phyloP scores from a whole-genome alignment of 1,140 invertebrate genomes.

The Halictus rubicundus region DNA sequence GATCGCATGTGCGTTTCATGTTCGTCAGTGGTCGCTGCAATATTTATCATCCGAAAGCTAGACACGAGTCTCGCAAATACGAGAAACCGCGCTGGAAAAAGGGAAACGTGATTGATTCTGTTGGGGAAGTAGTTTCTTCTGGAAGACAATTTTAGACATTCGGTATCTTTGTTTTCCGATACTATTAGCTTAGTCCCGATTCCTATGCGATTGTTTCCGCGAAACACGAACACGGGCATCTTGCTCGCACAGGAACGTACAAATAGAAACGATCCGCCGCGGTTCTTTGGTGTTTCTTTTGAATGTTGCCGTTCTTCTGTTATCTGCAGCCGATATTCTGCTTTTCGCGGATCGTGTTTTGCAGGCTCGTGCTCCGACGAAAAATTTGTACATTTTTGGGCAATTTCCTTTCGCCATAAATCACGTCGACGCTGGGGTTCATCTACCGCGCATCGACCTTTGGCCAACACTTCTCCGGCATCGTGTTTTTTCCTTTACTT shows the following conservation, averaged over 20 bases:
- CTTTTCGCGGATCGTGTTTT: conserved; percentile 62
- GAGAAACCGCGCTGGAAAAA: background rate
- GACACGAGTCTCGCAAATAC: conserved; percentile 33
- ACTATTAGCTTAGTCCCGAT: conserved; percentile 15
- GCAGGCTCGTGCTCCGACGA: conserved; percentile 54
- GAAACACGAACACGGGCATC: background rate
- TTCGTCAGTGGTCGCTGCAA: conserved; percentile 5
- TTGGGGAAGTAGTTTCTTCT: conserved; percentile 46
- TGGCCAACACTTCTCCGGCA: conserved; percentile 48
- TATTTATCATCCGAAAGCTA: conserved; percentile 21
- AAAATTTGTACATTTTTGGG: conserved; percentile 64
- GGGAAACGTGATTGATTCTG: conserved; percentile 56
- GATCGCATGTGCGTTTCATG: background rate
- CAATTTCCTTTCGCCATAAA: conserved; percentile 67
- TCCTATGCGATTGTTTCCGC: background rate
- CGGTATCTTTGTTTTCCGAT: background rate
- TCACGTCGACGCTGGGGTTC: conserved; percentile 61
- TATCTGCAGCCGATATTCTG: conserved; percentile 53
- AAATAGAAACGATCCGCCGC: conserved; percentile 23
- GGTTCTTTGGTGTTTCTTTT: conserved; percentile 39
- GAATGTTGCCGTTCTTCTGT: conserved; percentile 48
- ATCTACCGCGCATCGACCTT: conserved; percentile 51
- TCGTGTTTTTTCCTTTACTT: conserved; percentile 9
- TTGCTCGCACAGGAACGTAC: background rate
- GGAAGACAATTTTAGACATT: conserved; percentile 46